A percentile compares a stretch with the other conserved stretches of the same genome.
phyloP scores from a whole-genome alignment of 2,113 vertebrate species.

The Heliornis fulica region DNA sequence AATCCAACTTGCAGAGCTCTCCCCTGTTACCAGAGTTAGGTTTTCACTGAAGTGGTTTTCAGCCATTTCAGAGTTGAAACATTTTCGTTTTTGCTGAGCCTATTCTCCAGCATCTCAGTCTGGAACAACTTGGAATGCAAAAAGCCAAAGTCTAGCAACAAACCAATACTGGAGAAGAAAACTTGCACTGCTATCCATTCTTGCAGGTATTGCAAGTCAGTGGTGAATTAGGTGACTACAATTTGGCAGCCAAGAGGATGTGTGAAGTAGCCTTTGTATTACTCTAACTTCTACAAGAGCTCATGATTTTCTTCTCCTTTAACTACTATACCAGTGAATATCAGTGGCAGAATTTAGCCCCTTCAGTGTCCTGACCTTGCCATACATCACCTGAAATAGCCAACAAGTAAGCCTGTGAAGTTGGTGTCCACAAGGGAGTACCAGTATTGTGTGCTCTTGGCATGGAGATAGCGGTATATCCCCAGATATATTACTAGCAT shows the following conservation, averaged over 20 bases:
- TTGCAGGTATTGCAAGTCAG: background rate
- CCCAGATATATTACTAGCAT: background rate
- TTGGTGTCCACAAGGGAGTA: background rate
- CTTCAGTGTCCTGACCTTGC: background rate
- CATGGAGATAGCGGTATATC: background rate
- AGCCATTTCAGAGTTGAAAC: background rate
- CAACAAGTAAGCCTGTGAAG: background rate
- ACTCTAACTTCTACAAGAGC: background rate
- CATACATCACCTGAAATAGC: background rate
- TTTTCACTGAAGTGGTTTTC: background rate
- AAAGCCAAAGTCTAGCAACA: rapidly evolving
- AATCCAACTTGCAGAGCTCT: background rate
- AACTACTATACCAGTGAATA: background rate
- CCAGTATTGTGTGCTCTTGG: too few relatives aligned
- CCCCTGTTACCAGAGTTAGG: background rate
- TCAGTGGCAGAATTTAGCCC: background rate
- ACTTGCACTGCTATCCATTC: background rate
- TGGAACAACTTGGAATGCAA: background rate
- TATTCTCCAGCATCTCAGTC: background rate
- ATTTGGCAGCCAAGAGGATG: background rate
- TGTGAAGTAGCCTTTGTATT: background rate
- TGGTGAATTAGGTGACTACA: background rate
- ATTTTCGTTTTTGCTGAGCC: background rate
- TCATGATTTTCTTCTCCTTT: background rate
- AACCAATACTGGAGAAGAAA: background rate